These are phyloP conservation scores for Pandemis heparana DNA, from an alignment of 2,888 invertebrate species.

Conservation along the genomic window DNA sequence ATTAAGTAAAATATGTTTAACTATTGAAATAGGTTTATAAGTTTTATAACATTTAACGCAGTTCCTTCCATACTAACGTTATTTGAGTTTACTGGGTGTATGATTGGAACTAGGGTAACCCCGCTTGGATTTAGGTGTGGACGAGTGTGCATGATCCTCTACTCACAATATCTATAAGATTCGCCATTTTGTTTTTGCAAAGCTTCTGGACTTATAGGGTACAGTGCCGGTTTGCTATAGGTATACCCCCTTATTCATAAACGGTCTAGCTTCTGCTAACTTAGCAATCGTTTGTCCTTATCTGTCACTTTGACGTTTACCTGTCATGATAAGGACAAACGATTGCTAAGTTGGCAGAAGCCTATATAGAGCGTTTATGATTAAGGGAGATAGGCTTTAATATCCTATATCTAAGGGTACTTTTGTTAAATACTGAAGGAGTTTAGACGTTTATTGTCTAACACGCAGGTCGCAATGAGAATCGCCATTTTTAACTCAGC, in stretches of 20 bases:
- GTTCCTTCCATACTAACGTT: slow-evolving; percentile 14
- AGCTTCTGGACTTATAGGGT: slow-evolving; percentile 13
- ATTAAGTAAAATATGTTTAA: too few relatives aligned
- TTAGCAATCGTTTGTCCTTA: too few relatives aligned
- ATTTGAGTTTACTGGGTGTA: slow-evolving; percentile 37
- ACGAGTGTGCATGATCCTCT: slow-evolving; percentile 35
- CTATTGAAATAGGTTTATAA: too few relatives aligned
- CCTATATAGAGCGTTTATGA: too few relatives aligned
- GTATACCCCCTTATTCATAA: too few relatives aligned
- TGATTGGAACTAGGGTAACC: slow-evolving; percentile 27
- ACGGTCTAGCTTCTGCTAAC: too few relatives aligned
- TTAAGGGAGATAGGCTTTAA: not conserved
- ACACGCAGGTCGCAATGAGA: too few relatives aligned
- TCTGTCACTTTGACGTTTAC: too few relatives aligned
- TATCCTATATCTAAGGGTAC: not conserved
- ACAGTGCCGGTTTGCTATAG: not conserved
- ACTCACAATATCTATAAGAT: slow-evolving; percentile 27
- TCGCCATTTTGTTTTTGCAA: not conserved
- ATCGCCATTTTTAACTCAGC: not conserved
- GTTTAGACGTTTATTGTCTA: not conserved
- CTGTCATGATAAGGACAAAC: too few relatives aligned
- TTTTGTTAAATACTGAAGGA: not conserved
- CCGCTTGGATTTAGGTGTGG: slow-evolving; percentile 37
- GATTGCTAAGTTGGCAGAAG: too few relatives aligned
- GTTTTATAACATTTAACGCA: too few relatives aligned